Evolutionary conservation across 2,113 vertebrate genomes (phyloP).

Genomic region (Sapajus apella): DNA sequence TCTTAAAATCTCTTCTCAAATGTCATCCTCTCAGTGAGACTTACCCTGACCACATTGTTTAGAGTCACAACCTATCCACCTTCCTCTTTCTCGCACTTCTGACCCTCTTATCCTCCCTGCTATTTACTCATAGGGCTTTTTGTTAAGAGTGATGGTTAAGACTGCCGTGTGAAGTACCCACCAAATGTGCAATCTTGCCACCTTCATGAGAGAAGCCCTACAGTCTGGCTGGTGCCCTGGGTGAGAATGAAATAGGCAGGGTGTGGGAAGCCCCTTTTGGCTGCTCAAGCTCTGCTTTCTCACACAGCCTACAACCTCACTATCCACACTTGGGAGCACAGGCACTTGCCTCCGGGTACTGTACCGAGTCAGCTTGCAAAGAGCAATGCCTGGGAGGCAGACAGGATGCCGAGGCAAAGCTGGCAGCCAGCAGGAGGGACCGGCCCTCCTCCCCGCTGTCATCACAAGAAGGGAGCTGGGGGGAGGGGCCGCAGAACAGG

Average conservation of each 20-base stretch:
- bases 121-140: neutral
- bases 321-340: neutral
- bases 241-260: neutral
- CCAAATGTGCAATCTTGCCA: neutral
- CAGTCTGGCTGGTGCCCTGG: neutral
- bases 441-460: neutral
- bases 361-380: neutral
- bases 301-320: neutral
- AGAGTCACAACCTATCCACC: neutral
- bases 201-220: neutral
- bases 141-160: neutral
- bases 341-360: neutral
- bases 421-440: neutral
- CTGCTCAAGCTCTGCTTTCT: conserved; percentile 39
- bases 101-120: neutral
- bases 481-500: neutral
- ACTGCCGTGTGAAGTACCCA: neutral
- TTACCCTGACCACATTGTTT: neutral
- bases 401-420: neutral
- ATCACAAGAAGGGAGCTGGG: neutral
- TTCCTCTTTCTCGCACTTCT: neutral
- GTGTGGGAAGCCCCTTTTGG: neutral
- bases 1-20: neutral
- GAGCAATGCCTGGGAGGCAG: neutral
- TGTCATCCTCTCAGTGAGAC: neutral